Conservation (phyloP, 2,888 invertebrate genomes). For the Aromia moschata region DNA sequence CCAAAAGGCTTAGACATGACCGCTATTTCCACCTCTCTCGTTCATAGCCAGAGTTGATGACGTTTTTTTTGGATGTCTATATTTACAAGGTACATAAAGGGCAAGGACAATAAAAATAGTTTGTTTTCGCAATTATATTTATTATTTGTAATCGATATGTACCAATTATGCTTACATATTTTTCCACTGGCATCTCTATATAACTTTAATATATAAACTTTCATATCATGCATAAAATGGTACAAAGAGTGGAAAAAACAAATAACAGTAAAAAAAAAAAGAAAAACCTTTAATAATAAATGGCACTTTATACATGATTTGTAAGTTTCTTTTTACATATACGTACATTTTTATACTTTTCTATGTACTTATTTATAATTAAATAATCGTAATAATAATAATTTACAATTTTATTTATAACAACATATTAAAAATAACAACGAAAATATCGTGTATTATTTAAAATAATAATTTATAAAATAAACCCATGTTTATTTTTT, state of each 20-base stretch:
- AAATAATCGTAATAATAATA: constrained; percentile 28
- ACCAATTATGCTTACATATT: constrained; percentile 53
- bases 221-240: constrained; percentile 33
- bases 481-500: background rate
- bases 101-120: background rate
- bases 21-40: no score
- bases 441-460: constrained; percentile 1
- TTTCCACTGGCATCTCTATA: constrained; percentile 41
- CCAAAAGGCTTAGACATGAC: no score
- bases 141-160: constrained; percentile 52
- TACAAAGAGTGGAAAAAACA: constrained; percentile 10
- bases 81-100: background rate
- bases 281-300: background rate
- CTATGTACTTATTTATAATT: constrained; percentile 26
- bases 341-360: constrained; percentile 42
- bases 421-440: constrained; percentile 5
- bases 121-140: constrained; percentile 44
- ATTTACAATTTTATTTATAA: constrained; percentile 30
- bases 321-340: constrained; percentile 35
- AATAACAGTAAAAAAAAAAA: background rate
- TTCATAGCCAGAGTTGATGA: no score
- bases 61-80: no score
- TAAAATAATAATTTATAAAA: constrained; percentile 16
- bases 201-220: constrained; percentile 35
- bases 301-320: constrained; percentile 41